Conservation (phyloP, 2,888 invertebrate genomes). For the Oscheius sp. region DNA sequence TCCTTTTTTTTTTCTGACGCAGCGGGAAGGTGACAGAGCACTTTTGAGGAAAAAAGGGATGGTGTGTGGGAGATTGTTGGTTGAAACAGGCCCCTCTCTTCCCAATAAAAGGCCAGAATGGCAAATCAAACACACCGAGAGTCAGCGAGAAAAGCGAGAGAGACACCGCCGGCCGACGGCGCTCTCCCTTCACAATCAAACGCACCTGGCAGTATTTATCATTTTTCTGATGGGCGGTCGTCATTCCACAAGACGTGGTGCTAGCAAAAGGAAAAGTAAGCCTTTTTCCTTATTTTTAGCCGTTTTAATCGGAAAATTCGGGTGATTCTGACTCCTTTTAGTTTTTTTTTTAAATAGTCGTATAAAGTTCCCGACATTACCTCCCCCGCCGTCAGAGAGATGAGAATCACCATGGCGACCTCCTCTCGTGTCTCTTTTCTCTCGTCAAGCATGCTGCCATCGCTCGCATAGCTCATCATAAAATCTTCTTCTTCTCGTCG, state of each 20-base stretch:
- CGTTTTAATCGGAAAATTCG: too few species aligned
- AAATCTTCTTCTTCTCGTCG: background rate
- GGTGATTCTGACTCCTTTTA: too few species aligned
- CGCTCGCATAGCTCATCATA: too few species aligned
- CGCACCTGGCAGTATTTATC: conserved; percentile 24
- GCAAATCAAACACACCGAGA: conserved; percentile 30
- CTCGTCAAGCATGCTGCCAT: background rate
- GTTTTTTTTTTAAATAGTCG: too few species aligned
- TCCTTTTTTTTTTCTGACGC: background rate
- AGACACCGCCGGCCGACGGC: background rate
- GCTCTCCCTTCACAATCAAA: background rate
- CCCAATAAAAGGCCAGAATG: conserved; percentile 31
- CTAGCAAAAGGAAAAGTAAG: too few species aligned
- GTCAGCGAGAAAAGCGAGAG: background rate
- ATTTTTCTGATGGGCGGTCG: conserved; percentile 34
- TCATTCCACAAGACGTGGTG: conserved; percentile 7
- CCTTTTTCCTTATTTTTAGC: too few species aligned
- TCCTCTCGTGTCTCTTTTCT: background rate
- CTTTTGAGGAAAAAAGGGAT: background rate
- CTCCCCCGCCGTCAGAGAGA: background rate
- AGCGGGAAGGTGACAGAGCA: too few species aligned
- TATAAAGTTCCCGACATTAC: background rate
- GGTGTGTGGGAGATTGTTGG: conserved; percentile 9
- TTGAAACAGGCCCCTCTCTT: conserved; percentile 27
- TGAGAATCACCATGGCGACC: conserved; percentile 7